Evolutionary conservation across 2,888 invertebrate species (phyloP).

Genomic region (Mythimna loreyi): DNA sequence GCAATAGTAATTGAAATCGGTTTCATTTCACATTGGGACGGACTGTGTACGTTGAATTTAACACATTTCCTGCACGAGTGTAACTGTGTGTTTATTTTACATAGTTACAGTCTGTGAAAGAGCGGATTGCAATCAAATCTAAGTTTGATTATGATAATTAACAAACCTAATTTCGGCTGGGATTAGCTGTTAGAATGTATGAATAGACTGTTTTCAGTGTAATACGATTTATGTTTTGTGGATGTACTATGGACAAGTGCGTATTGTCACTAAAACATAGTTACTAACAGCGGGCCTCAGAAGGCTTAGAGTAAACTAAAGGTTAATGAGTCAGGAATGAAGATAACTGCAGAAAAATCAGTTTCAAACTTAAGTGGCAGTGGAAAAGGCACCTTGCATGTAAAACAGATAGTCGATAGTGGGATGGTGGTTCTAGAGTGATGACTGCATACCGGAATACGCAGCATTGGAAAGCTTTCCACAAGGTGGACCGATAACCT

Average conservation of each 20-base stretch:
- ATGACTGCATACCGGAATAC: too few species aligned
- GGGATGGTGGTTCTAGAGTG: too few species aligned
- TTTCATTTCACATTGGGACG: conserved; percentile 57
- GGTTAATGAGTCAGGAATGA: too few species aligned
- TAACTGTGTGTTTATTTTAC: conserved; percentile 34
- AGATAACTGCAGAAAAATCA: too few species aligned
- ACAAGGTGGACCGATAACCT: too few species aligned
- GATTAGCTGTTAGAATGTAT: conserved; percentile 16
- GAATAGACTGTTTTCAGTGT: neutral
- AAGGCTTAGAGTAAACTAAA: too few species aligned
- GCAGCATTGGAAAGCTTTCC: too few species aligned
- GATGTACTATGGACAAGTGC: neutral
- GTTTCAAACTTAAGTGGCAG: too few species aligned
- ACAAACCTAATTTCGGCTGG: conserved; percentile 20
- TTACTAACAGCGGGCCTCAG: too few species aligned
- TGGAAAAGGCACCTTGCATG: too few species aligned
- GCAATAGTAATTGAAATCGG: conserved; percentile 61
- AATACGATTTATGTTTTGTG: neutral
- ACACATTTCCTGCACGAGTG: conserved; percentile 27
- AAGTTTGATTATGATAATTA: conserved; percentile 47
- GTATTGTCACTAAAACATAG: too few species aligned
- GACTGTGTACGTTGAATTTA: conserved; percentile 52
- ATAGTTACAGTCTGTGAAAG: conserved; percentile 24
- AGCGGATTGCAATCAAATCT: conserved; percentile 49
- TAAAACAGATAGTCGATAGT: too few species aligned